These are phyloP conservation scores for Benitochromis conjunctus DNA, from an alignment of 2,113 vertebrate genomes.

Conservation along the genomic window DNA sequence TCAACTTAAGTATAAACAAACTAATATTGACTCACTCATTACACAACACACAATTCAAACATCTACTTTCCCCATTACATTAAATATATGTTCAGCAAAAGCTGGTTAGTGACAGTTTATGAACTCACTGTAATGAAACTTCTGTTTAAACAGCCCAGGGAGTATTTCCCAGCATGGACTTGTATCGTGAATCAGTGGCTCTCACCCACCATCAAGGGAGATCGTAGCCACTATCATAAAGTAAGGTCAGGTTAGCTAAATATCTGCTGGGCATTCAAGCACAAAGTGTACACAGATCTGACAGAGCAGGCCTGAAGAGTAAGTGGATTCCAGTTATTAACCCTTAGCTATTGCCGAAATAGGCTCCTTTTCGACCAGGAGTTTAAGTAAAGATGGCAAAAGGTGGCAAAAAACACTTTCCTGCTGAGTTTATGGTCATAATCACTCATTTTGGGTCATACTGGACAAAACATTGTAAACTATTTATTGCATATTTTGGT, in stretches of 20 bases:
- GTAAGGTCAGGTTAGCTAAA: not conserved
- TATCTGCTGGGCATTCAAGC: not conserved
- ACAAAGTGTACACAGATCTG: not conserved
- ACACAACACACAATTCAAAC: not conserved
- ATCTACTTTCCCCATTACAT: not conserved
- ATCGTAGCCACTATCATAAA: rapidly evolving
- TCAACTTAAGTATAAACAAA: not conserved
- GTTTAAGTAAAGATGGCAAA: not conserved
- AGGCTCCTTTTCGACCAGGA: not conserved
- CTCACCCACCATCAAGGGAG: not conserved
- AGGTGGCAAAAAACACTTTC: not conserved
- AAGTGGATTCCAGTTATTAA: not conserved
- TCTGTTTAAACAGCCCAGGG: not conserved
- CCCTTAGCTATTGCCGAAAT: not conserved
- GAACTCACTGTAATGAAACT: not conserved
- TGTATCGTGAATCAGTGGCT: not conserved
- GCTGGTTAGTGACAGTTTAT: not conserved
- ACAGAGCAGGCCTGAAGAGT: not conserved
- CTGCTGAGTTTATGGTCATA: not conserved
- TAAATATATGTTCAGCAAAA: not conserved
- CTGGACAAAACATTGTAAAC: not conserved
- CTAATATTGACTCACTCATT: not conserved
- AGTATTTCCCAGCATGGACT: not conserved
- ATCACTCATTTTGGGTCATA: not conserved
- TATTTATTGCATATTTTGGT: not conserved